Evolutionary conservation across 2,888 invertebrate genomes (phyloP).

Genomic region (Polydrusus cervinus): DNA sequence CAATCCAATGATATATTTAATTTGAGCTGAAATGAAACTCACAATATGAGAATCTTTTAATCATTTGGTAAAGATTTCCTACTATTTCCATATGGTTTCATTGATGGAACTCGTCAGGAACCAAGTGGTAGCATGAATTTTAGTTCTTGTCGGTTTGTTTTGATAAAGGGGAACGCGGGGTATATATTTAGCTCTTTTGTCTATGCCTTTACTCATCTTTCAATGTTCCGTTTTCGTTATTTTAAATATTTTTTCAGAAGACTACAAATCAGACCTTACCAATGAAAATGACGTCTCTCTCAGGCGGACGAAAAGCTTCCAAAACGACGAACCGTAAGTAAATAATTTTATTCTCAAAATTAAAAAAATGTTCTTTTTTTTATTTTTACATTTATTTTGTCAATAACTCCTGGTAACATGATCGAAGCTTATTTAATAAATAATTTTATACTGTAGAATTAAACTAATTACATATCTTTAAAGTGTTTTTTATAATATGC

Average conservation of each 20-base stretch:
- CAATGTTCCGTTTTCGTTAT: too few species aligned
- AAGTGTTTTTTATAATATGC: background rate
- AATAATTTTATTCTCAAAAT: background rate
- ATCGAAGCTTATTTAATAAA: slow-evolving; percentile 28
- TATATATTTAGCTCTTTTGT: too few species aligned
- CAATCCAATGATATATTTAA: too few species aligned
- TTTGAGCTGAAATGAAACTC: too few species aligned
- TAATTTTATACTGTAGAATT: slow-evolving; percentile 28
- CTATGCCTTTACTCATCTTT: too few species aligned
- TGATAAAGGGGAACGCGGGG: too few species aligned
- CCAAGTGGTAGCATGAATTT: too few species aligned
- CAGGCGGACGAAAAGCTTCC: slow-evolving; percentile 89
- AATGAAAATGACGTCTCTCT: slow-evolving; percentile 80
- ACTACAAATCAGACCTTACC: slow-evolving; percentile 64
- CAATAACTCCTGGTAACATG: slow-evolving; percentile 44
- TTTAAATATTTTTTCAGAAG: slow-evolving; percentile 73
- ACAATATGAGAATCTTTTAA: too few species aligned
- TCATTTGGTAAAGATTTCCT: too few species aligned
- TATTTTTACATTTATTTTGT: slow-evolving; percentile 8
- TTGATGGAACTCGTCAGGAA: too few species aligned
- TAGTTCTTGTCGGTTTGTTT: too few species aligned
- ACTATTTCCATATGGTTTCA: too few species aligned
- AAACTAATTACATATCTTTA: slow-evolving; percentile 10
- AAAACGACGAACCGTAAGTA: slow-evolving; percentile 91
- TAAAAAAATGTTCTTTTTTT: background rate